Percentiles rank a stretch among this genome's conserved stretches.
phyloP scores from a whole-genome alignment of 92 coral and sea anemone species.

The Metridium senile region DNA sequence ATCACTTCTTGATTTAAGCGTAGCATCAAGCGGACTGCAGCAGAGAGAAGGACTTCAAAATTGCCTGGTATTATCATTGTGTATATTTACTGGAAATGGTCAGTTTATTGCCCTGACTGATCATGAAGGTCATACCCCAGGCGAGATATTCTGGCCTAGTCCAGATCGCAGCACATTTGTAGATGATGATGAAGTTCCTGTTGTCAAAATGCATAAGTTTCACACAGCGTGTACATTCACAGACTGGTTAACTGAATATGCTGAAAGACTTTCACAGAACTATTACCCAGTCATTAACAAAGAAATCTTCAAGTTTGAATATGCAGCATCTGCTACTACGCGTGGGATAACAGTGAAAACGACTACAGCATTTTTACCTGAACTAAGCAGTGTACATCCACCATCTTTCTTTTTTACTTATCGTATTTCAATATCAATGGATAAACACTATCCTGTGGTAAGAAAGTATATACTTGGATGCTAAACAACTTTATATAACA shows the following conservation, averaged over 20 bases:
- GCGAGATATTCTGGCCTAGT: slow-evolving; percentile 94
- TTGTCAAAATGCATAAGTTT: slow-evolving; percentile 80
- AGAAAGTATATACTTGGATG: too few relatives aligned
- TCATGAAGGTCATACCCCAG: slow-evolving; percentile 83
- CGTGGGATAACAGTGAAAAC: slow-evolving; percentile 81
- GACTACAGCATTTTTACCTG: slow-evolving; percentile 91
- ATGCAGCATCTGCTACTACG: slow-evolving; percentile 62
- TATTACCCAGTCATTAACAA: slow-evolving; percentile 72
- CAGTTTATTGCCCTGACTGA: slow-evolving; percentile 91
- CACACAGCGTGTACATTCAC: slow-evolving; percentile 72
- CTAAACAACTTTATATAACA: background rate
- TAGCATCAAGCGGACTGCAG: slow-evolving; percentile 72
- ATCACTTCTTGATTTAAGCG: slow-evolving; percentile 72
- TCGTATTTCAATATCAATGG: slow-evolving; percentile 96
- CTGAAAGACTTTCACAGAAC: slow-evolving; percentile 68
- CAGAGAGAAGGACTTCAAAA: slow-evolving; percentile 77
- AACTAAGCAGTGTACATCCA: slow-evolving; percentile 88
- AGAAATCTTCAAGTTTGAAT: slow-evolving; percentile 86
- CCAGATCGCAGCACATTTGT: slow-evolving; percentile 59
- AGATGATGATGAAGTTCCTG: slow-evolving; percentile 53
- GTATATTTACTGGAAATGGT: slow-evolving; percentile 90
- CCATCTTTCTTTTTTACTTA: slow-evolving; percentile 95
- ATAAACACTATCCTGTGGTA: slow-evolving; percentile 65
- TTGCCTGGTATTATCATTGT: slow-evolving; percentile 83
- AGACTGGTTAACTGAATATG: slow-evolving; percentile 80